Evolutionary conservation across 1,140 invertebrate genomes (phyloP), one percentile per base, ranked within the genome.

Genomic region (Oryzaephilus surinamensis): DNA sequence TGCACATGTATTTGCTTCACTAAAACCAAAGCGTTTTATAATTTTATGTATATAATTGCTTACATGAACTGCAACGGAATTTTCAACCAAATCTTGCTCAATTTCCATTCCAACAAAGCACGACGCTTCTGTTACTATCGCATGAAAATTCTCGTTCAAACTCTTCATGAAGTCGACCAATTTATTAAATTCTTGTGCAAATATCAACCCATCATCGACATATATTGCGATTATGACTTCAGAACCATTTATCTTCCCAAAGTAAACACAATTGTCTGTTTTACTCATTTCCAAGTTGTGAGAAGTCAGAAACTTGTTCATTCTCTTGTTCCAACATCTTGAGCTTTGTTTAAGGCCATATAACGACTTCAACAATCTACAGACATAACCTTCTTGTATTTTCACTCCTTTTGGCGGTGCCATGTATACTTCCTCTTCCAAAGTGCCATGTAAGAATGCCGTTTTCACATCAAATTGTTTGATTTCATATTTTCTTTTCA

Each of bases 391-490:
- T 23, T 26, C 28, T 11, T 38, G 27, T 38, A 50, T 44, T 3
- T 54, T 38, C 27, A 46, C 61, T 4, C 61, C 60, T 46, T 64
- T 48, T n/a, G 64, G 61, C 38, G 58, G 51, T 18, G 51, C 28
- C 54, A 68, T 62, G 35, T 51, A 68, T 1, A 68, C 51, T 26
- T 49, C 48, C 50, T 69, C 64, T 13, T 65, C 39, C 12, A 70
- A 33, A 6, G 50, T 33, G 6, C 57, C 63, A 54, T 67, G 45
- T n/a, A n/a, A n/a, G n/a, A n/a, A n/a, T n/a, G n/a, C n/a, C n/a
- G n/a, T n/a, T n/a, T n/a, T n/a, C n/a, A n/a, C n/a, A n/a, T n/a
- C n/a, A n/a, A n/a, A n/a, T n/a, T n/a, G n/a, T n/a, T n/a, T n/a
- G 42, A 47, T 29, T 27, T 40, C 18, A 6, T 17, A 38, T 10